Conservation (phyloP, 1,140 invertebrate species). For the Aphelenchoides fujianensis region DNA sequence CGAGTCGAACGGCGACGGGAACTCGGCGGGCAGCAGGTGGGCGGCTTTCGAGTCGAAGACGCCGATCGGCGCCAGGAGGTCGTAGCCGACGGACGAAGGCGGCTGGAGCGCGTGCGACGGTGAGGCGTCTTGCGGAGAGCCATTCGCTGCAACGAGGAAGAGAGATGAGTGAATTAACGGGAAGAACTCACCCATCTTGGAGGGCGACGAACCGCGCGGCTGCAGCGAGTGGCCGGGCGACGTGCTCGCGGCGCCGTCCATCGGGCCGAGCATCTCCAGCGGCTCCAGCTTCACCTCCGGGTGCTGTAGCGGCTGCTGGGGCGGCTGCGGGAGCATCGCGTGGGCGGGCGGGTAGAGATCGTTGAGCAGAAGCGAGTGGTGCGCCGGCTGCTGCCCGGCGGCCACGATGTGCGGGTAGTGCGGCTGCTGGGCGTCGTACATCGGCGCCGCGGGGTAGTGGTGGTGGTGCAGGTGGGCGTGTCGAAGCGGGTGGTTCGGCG, state of each 20-base stretch:
- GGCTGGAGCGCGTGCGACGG: background rate
- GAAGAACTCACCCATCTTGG: background rate
- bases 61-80: background rate
- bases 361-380: background rate
- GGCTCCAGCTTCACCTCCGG: background rate
- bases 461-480: no score
- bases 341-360: background rate
- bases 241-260: background rate
- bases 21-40: background rate
- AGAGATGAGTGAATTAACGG: background rate
- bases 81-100: background rate
- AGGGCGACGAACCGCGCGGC: no score
- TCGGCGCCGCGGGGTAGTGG: background rate
- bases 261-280: background rate
- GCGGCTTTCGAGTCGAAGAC: background rate
- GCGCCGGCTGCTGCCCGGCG: background rate
- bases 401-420: background rate
- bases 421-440: background rate
- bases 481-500: background rate
- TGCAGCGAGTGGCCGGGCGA: background rate
- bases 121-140: background rate
- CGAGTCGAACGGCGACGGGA: background rate
- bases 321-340: no score
- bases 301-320: no score
- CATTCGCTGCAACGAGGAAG: background rate